Conservation (phyloP, 1,140 invertebrate genomes). For the Calephelis virginiensis region DNA sequence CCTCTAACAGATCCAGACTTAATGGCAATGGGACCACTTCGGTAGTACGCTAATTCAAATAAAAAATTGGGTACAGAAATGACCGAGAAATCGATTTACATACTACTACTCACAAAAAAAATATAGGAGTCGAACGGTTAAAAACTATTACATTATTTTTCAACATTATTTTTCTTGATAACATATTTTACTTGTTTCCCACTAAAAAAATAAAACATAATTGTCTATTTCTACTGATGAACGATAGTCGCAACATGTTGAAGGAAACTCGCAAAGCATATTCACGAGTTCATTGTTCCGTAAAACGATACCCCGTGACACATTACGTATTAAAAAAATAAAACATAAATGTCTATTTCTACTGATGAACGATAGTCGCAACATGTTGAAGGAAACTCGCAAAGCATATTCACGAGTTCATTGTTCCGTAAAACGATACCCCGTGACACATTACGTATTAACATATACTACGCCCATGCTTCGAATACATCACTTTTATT, state of each 20-base stretch:
- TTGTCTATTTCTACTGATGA: neutral
- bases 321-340: slow-evolving; percentile 22
- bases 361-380: neutral
- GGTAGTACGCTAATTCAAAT: too few species aligned
- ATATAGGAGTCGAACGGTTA: too few species aligned
- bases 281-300: slow-evolving; percentile 38
- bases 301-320: slow-evolving; percentile 29
- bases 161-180: too few species aligned
- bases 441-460: slow-evolving; percentile 29
- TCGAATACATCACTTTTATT: too few species aligned
- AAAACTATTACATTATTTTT: too few species aligned
- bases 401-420: slow-evolving; percentile 39
- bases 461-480: neutral
- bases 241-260: neutral
- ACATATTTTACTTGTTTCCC: too few species aligned
- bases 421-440: slow-evolving; percentile 31
- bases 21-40: too few species aligned
- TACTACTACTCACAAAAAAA: too few species aligned
- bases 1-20: too few species aligned
- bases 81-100: too few species aligned
- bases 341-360: neutral
- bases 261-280: slow-evolving; percentile 33
- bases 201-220: neutral
- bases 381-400: slow-evolving; percentile 21
- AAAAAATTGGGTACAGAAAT: too few species aligned